Percentiles rank a stretch among this genome's conserved stretches.
phyloP scores from a whole-genome alignment of 1,140 invertebrate genomes.

The Drosophila sturtevanti region DNA sequence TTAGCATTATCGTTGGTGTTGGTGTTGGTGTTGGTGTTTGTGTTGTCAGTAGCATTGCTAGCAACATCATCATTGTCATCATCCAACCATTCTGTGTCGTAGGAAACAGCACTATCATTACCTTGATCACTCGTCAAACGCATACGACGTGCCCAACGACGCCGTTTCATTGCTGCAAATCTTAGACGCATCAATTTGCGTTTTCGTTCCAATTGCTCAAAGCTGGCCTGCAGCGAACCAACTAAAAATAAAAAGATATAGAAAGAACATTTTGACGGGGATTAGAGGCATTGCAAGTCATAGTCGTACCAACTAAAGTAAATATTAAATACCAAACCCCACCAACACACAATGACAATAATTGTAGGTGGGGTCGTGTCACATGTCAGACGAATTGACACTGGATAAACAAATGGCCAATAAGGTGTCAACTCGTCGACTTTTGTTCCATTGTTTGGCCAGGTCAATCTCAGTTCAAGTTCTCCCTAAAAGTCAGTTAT shows the following conservation, averaged over 20 bases:
- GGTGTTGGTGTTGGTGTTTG: not conserved
- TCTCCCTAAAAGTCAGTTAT: slow-evolving; percentile 43
- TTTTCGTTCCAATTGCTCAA: slow-evolving; percentile 40
- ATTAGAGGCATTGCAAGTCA: slow-evolving; percentile 18
- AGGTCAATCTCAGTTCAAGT: slow-evolving; percentile 39
- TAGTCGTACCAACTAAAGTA: slow-evolving; percentile 20
- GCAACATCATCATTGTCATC: slow-evolving; percentile 5
- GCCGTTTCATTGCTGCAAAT: slow-evolving; percentile 36
- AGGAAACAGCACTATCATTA: slow-evolving; percentile 22
- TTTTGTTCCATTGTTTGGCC: slow-evolving; percentile 27
- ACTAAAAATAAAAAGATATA: slow-evolving; percentile 18
- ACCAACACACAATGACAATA: slow-evolving; percentile 52
- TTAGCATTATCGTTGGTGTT: slow-evolving; percentile 10
- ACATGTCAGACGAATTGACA: slow-evolving; percentile 58
- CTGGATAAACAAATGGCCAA: slow-evolving; percentile 48
- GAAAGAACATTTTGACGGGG: slow-evolving; percentile 6
- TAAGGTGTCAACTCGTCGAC: slow-evolving; percentile 45
- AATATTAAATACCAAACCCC: slow-evolving; percentile 30
- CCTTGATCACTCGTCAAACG: slow-evolving; percentile 22
- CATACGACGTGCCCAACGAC: slow-evolving; percentile 16
- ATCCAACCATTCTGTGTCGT: slow-evolving; percentile 38
- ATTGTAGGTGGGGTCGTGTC: slow-evolving; percentile 48
- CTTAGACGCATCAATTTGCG: slow-evolving; percentile 39
- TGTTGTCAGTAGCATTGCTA: slow-evolving; percentile 2
- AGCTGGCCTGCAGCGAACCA: slow-evolving; percentile 39